A percentile compares a stretch with the other conserved stretches of the same genome.
These are phyloP conservation scores for Phaenicophaeus curvirostris DNA, from an alignment of 2,797 vertebrate genomes.

Conservation along the genomic window DNA sequence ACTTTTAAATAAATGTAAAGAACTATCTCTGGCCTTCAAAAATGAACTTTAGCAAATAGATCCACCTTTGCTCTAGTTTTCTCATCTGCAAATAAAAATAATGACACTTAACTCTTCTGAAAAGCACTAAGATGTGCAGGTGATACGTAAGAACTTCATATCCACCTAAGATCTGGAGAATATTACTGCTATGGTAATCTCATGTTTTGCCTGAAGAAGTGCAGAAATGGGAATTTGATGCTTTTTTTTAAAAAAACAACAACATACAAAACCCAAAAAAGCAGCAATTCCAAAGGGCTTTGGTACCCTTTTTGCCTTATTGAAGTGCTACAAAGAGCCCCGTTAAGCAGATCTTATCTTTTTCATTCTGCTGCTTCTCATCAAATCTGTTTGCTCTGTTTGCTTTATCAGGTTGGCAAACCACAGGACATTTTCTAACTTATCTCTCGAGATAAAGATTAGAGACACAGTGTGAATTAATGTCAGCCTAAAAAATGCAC, in stretches of 20 bases:
- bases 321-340: not conserved
- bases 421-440: slow-evolving; percentile 13
- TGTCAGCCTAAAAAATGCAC: not conserved
- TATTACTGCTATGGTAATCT: not conserved
- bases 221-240: not conserved
- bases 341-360: slow-evolving; percentile 33
- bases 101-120: not conserved
- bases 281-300: not conserved
- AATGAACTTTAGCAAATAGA: not conserved
- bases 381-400: slow-evolving; percentile 7
- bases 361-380: slow-evolving; percentile 28
- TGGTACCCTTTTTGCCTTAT: not conserved
- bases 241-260: not conserved
- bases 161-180: not conserved
- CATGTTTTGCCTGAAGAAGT: not conserved
- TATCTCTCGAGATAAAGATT: slow-evolving; percentile 31
- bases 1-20: not conserved
- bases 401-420: slow-evolving; percentile 24
- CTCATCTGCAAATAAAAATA: not conserved
- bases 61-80: not conserved
- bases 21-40: not conserved
- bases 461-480: not conserved
- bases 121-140: not conserved
- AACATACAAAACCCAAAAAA: not conserved
- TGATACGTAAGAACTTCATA: not conserved